Percentiles rank a stretch among this genome's conserved stretches.
These are phyloP conservation scores for Incurvaria masculella DNA, from an alignment of 2,888 invertebrate species.

Conservation along the genomic window DNA sequence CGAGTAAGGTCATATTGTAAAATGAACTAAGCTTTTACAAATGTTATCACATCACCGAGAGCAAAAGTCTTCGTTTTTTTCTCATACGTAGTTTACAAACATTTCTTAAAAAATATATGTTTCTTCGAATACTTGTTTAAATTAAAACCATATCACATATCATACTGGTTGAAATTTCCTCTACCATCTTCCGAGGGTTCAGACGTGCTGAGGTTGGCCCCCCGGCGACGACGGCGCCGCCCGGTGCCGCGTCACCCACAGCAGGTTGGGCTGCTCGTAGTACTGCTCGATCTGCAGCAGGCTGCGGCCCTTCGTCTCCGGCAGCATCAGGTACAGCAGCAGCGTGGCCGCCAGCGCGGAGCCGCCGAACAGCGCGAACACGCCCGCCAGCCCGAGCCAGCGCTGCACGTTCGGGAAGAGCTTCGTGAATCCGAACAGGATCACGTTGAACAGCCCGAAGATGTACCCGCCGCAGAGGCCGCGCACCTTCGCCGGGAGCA, in stretches of 20 bases:
- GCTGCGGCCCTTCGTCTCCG: slow-evolving; percentile 71
- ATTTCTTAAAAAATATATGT: too few relatives aligned
- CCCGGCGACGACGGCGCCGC: slow-evolving; percentile 21
- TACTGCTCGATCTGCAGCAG: slow-evolving; percentile 76
- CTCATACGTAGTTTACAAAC: too few relatives aligned
- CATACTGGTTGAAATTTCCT: too few relatives aligned
- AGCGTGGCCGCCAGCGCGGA: slow-evolving; percentile 61
- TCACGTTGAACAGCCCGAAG: slow-evolving; percentile 67
- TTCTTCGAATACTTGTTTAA: too few relatives aligned
- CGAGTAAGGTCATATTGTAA: too few relatives aligned
- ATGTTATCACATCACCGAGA: too few relatives aligned
- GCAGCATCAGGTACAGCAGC: slow-evolving; percentile 65
- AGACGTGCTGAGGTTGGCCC: too few relatives aligned
- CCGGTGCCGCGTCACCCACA: slow-evolving; percentile 57
- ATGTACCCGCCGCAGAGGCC: slow-evolving; percentile 72
- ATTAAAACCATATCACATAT: too few relatives aligned
- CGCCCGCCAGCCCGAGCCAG: slow-evolving; percentile 61
- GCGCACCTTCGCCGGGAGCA: slow-evolving; percentile 69
- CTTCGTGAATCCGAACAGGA: slow-evolving; percentile 67
- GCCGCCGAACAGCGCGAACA: slow-evolving; percentile 67
- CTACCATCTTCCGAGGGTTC: too few relatives aligned
- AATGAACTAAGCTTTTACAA: too few relatives aligned
- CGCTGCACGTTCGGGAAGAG: slow-evolving; percentile 62
- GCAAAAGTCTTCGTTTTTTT: too few relatives aligned
- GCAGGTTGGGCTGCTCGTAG: slow-evolving; percentile 62